phyloP scores from a whole-genome alignment of 2,113 vertebrate species.

The Prunella fulvescens region DNA sequence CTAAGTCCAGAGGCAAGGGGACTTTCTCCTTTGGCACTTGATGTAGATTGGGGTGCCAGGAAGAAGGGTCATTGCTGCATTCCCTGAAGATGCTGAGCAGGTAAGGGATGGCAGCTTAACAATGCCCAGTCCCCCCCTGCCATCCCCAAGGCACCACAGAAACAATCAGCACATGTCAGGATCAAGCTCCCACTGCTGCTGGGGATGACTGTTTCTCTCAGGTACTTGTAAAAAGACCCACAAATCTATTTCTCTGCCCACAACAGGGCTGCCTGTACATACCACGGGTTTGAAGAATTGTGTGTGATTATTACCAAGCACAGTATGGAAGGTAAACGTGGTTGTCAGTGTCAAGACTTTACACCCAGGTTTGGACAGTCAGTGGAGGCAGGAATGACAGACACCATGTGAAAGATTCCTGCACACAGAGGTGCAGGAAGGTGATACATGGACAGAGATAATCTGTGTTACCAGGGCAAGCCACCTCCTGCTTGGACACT shows the following conservation, averaged over 20 bases:
- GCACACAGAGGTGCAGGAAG: neutral
- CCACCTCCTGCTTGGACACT: neutral
- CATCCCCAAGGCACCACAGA: neutral
- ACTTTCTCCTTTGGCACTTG: neutral
- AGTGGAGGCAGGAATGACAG: neutral
- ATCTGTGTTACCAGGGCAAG: neutral
- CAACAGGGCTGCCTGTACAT: neutral
- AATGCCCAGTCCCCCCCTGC: neutral
- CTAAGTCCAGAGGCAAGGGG: neutral
- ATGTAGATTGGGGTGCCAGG: neutral
- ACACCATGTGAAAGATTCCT: neutral
- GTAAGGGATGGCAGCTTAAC: neutral
- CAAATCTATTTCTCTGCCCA: neutral
- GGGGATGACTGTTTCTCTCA: neutral
- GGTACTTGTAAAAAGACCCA: neutral
- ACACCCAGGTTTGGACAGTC: neutral
- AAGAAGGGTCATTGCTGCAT: neutral
- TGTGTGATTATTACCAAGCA: neutral
- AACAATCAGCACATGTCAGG: neutral
- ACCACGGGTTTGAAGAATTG: neutral
- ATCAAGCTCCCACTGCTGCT: neutral
- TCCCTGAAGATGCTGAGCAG: neutral
- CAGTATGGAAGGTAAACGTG: neutral
- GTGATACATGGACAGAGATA: accelerated
- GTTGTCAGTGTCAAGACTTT: neutral